These are phyloP conservation scores for Hemiscyllium ocellatum DNA, from an alignment of 2,113 vertebrate genomes.

Conservation along the genomic window DNA sequence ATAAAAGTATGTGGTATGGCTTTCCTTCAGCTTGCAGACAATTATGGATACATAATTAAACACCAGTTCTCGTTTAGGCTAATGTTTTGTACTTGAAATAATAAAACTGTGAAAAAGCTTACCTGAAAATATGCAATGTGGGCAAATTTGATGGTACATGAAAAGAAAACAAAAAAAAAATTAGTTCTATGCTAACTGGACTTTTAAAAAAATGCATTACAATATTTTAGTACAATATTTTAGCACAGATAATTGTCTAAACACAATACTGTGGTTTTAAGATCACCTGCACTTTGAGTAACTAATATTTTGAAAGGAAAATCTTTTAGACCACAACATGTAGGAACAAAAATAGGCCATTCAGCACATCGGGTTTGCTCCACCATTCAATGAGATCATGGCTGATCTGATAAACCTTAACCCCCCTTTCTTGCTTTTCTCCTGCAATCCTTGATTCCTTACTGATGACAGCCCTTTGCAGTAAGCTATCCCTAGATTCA, in stretches of 20 bases:
- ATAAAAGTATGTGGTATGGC: neutral
- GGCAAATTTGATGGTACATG: neutral
- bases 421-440: too few relatives aligned
- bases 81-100: neutral
- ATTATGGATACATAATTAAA: neutral
- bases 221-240: conserved; percentile 1
- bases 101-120: neutral
- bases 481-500: too few relatives aligned
- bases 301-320: neutral
- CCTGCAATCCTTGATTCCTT: too few relatives aligned
- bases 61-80: neutral
- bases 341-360: too few relatives aligned
- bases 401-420: too few relatives aligned
- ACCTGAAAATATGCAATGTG: neutral
- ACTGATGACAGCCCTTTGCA: too few relatives aligned
- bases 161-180: conserved; percentile 15
- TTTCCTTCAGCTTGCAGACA: neutral
- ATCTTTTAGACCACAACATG: too few relatives aligned
- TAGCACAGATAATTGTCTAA: neutral
- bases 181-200: neutral
- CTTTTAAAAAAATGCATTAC: neutral
- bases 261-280: neutral
- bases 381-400: too few relatives aligned
- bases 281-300: neutral
- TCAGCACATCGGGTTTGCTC: too few relatives aligned